phyloP scores from a whole-genome alignment of 2,888 invertebrate species.

The Mythimna loreyi region DNA sequence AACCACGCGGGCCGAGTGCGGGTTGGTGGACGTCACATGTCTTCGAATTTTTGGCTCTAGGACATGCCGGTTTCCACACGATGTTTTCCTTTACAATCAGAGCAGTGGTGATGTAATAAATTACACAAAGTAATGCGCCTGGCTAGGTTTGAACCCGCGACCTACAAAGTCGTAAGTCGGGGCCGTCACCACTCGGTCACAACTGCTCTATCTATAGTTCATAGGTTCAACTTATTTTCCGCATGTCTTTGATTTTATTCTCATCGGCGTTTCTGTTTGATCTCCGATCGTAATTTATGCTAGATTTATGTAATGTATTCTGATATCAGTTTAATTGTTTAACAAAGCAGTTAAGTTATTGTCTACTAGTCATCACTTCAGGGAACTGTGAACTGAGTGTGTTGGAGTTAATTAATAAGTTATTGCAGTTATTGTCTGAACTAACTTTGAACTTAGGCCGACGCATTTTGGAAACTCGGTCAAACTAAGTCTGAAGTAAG shows the following conservation, averaged over 20 bases:
- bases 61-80: too few species aligned
- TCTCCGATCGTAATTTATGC: slow-evolving; percentile 25
- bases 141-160: too few species aligned
- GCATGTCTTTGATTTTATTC: neutral
- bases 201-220: too few species aligned
- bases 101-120: too few species aligned
- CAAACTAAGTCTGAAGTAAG: slow-evolving; percentile 2
- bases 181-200: too few species aligned
- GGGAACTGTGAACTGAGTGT: slow-evolving; percentile 19
- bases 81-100: too few species aligned
- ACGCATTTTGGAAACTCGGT: slow-evolving; percentile 8
- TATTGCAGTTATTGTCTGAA: slow-evolving; percentile 4
- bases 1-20: too few species aligned
- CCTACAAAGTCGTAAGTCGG: too few species aligned
- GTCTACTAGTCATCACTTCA: slow-evolving; percentile 3
- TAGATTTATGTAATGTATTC: slow-evolving; percentile 32
- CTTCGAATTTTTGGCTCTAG: too few species aligned
- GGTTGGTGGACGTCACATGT: too few species aligned
- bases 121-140: too few species aligned
- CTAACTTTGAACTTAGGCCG: slow-evolving; percentile 17
- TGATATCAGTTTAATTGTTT: slow-evolving; percentile 26
- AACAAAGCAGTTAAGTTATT: slow-evolving; percentile 24
- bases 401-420: slow-evolving; percentile 16
- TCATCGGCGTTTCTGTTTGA: slow-evolving; percentile 31
- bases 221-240: too few species aligned